These are phyloP conservation scores for Dicaeum eximium DNA, from an alignment of 2,113 vertebrate species.

Conservation along the genomic window DNA sequence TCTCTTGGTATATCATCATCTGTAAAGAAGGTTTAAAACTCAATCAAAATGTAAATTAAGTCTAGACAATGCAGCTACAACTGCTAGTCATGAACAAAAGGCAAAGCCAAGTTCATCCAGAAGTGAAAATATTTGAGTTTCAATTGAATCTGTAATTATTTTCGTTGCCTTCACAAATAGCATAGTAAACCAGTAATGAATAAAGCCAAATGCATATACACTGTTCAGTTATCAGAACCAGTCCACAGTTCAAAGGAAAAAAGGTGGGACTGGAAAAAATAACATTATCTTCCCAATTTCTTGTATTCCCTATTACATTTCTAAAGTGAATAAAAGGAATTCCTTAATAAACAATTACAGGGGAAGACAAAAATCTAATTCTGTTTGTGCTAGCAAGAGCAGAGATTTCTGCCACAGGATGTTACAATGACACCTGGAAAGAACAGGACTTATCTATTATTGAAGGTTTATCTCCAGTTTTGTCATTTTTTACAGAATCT, in stretches of 20 bases:
- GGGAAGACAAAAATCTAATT: background rate
- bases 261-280: background rate
- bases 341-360: background rate
- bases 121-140: slow-evolving; percentile 25
- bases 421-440: background rate
- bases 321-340: background rate
- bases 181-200: background rate
- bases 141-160: slow-evolving; percentile 46
- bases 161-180: slow-evolving; percentile 5
- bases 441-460: background rate
- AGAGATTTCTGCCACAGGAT: background rate
- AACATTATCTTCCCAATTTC: background rate
- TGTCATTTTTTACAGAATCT: background rate
- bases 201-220: background rate
- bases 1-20: background rate
- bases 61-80: background rate
- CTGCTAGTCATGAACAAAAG: background rate
- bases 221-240: background rate
- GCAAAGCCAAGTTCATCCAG: slow-evolving; percentile 11
- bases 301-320: background rate
- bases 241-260: background rate
- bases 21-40: slow-evolving; percentile 43
- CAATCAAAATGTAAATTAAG: slow-evolving; percentile 62
- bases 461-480: background rate
- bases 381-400: background rate